A percentile compares a stretch with the other conserved stretches of the same genome.
phyloP scores from a whole-genome alignment of 2,113 vertebrate species.

The Hippotragus niger region DNA sequence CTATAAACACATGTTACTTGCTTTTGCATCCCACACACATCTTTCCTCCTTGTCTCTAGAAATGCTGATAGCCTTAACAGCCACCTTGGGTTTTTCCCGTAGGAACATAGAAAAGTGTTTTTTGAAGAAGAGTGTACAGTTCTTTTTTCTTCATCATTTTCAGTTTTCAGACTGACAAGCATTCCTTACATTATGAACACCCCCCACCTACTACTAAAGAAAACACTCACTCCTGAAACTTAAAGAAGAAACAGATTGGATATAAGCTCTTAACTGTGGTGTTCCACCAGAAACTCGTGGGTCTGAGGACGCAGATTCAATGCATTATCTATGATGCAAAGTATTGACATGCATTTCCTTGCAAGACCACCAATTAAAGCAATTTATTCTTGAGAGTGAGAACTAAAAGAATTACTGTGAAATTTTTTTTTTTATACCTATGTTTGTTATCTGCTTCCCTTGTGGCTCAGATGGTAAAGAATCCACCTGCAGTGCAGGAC shows the following conservation, averaged over 20 bases:
- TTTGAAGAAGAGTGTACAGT: conserved; percentile 14
- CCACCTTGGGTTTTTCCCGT: conserved; percentile 13
- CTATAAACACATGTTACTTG: not conserved
- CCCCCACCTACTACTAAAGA: not conserved
- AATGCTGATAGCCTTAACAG: not conserved
- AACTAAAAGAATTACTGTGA: not conserved
- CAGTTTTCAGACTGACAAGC: conserved; percentile 52
- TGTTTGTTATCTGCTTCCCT: not conserved
- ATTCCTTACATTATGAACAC: not conserved
- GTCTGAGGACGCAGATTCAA: not conserved
- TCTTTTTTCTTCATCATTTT: conserved; percentile 25
- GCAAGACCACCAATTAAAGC: not conserved
- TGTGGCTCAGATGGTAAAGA: not conserved
- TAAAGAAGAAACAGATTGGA: not conserved
- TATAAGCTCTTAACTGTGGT: not conserved
- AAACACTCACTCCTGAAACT: not conserved
- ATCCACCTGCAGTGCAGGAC: not conserved
- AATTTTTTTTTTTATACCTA: not conserved
- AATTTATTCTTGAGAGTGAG: not conserved
- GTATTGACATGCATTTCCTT: not conserved
- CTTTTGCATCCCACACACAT: not conserved
- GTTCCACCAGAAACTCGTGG: not conserved
- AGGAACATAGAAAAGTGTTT: not conserved
- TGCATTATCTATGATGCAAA: not conserved
- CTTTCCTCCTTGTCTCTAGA: conserved; percentile 29